Evolutionary conservation across 2,888 invertebrate genomes (phyloP).

Genomic region (Diplazon laetatorius): DNA sequence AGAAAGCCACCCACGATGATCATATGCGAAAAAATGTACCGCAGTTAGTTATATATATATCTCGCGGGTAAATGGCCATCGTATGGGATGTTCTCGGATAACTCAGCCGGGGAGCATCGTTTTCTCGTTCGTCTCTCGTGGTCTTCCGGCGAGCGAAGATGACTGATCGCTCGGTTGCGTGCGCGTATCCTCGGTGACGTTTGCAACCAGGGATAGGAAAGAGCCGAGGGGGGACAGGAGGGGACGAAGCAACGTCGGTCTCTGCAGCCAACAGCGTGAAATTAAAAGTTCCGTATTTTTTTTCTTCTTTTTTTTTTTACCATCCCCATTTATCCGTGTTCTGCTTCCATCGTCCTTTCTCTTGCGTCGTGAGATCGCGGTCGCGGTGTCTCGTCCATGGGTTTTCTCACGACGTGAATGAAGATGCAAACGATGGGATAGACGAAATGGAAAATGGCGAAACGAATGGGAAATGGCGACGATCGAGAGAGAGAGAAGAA

Average conservation of each 20-base stretch:
- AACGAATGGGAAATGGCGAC: slow-evolving; percentile 38
- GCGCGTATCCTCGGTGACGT: slow-evolving; percentile 61
- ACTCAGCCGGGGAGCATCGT: slow-evolving; percentile 37
- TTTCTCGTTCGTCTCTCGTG: slow-evolving; percentile 23
- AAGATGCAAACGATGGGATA: slow-evolving; percentile 56
- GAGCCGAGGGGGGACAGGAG: too few relatives aligned
- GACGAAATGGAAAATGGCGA: slow-evolving; percentile 56
- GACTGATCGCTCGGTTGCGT: slow-evolving; percentile 70
- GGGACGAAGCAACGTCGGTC: slow-evolving; percentile 53
- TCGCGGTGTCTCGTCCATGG: slow-evolving; percentile 60
- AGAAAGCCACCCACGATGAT: background rate
- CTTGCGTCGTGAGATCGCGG: slow-evolving; percentile 1
- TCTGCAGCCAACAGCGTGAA: slow-evolving; percentile 73
- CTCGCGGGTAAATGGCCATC: slow-evolving; percentile 22
- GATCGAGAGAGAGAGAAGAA: slow-evolving; percentile 18
- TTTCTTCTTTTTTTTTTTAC: slow-evolving; percentile 40
- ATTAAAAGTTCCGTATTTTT: slow-evolving; percentile 69
- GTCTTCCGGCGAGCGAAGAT: slow-evolving; percentile 59
- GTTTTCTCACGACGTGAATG: slow-evolving; percentile 53
- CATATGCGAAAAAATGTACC: background rate
- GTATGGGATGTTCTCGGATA: slow-evolving; percentile 13
- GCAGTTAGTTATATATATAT: slow-evolving; percentile 3
- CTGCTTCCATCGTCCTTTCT: slow-evolving; percentile 9
- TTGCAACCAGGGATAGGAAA: too few relatives aligned
- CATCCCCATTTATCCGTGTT: slow-evolving; percentile 4